Evolutionary conservation across 2,113 vertebrate species (phyloP), one percentile per base, ranked within the genome.

Genomic region (Propithecus coquereli): DNA sequence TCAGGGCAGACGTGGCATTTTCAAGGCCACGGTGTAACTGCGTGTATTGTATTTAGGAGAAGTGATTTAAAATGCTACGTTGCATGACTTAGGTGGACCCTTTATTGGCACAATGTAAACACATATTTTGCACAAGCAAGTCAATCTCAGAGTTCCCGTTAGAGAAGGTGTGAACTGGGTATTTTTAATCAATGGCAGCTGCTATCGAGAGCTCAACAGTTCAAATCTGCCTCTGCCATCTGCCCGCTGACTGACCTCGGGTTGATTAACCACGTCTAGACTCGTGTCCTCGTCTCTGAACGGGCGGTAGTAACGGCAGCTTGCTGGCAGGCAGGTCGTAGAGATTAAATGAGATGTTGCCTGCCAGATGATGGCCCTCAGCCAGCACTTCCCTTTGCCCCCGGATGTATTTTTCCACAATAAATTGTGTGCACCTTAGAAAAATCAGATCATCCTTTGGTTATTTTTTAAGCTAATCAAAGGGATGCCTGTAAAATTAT

Each of bases 221-320:
- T 68, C 85, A 77, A 43, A 77, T 43, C 93, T n/a, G 5, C 82
- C 23, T 50, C 81, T 84, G n/a, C 74, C 77, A 18, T 37, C 22
- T n/a, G 9, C 13, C 57, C 34, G 2, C 71, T 22, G 18, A 80
- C 20, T 14, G 57, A 43, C 34, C n/a, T 32, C 23, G 5, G 52
- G 61, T 34, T 74, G 20, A 2, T 43, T 34, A 66, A 57, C 13
- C 16, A 37, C 47, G 6, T 43, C 30, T 59, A 32, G n/a, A 54
- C 3, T 13, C 17, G 25, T 6, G 20, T 52, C 14, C 54, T 34
- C 57, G 4, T 8, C 30, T 34, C 23, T 40, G 34, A 76, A n/a
- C 4, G 3, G 17, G 45, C 0, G 3, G 2, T 1, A 3, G 40
- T 57, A 54, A 74, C 32, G 47, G 13, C 23, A 8, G 25, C 14